phyloP scores from a whole-genome alignment of 2,888 invertebrate species.

The Antheraea assamensis region DNA sequence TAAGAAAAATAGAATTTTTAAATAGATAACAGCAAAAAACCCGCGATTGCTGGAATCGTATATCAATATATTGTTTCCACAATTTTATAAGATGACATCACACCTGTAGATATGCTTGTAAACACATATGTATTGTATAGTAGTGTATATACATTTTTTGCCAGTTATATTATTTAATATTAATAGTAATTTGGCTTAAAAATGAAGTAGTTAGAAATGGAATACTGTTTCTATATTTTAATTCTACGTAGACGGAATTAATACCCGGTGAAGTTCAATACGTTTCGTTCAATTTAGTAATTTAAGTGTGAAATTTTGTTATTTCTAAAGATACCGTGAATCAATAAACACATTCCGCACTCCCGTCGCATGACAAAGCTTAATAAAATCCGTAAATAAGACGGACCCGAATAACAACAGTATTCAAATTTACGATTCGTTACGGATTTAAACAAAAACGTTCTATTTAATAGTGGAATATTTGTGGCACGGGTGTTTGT shows the following conservation, averaged over 20 bases:
- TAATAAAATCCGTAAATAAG: conserved; percentile 73
- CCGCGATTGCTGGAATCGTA: too few relatives aligned
- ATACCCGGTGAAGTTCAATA: conserved; percentile 20
- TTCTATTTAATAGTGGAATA: conserved; percentile 77
- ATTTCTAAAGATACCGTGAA: conserved; percentile 62
- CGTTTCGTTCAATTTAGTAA: conserved; percentile 43
- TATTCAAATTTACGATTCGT: conserved; percentile 78
- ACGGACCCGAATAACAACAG: conserved; percentile 73
- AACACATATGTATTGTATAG: too few relatives aligned
- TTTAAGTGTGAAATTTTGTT: conserved; percentile 63
- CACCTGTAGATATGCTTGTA: too few relatives aligned
- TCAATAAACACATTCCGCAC: conserved; percentile 72
- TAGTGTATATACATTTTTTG: too few relatives aligned
- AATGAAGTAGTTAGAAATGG: conserved; percentile 1
- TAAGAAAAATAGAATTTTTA: too few relatives aligned
- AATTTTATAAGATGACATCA: too few relatives aligned
- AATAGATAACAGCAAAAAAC: too few relatives aligned
- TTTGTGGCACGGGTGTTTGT: conserved; percentile 62
- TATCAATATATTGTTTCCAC: too few relatives aligned
- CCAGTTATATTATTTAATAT: too few relatives aligned
- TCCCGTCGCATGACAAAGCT: conserved; percentile 71
- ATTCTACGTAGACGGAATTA: conserved; percentile 11
- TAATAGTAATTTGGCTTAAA: conserved; percentile 7
- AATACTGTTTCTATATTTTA: conserved; percentile 6
- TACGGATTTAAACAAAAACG: conserved; percentile 81